These are phyloP conservation scores for Rhamnusium bicolor DNA, from an alignment of 2,888 invertebrate species.

Conservation along the genomic window DNA sequence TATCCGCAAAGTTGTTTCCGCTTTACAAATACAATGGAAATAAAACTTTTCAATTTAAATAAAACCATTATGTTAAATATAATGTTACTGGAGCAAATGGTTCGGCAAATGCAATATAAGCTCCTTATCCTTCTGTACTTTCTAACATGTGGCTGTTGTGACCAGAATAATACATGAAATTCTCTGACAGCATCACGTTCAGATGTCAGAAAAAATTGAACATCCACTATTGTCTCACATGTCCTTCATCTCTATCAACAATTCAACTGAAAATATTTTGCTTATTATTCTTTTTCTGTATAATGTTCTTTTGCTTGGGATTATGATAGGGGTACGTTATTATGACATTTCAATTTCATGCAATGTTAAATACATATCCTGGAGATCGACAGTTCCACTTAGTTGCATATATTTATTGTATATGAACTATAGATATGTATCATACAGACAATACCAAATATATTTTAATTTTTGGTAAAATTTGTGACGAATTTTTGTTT, in stretches of 20 bases:
- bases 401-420: no score
- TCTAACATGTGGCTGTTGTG: constrained; percentile 9
- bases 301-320: not conserved
- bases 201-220: constrained; percentile 19
- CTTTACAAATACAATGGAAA: not conserved
- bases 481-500: no score
- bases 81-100: constrained; percentile 21
- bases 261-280: not conserved
- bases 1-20: not conserved
- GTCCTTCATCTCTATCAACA: constrained; percentile 12
- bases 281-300: not conserved
- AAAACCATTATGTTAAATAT: constrained; percentile 14
- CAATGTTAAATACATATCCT: not conserved
- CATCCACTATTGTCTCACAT: constrained; percentile 17
- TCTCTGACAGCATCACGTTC: constrained; percentile 14
- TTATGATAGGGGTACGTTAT: not conserved
- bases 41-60: constrained; percentile 24
- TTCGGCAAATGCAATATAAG: constrained; percentile 26
- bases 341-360: constrained; percentile 21
- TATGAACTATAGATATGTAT: no score
- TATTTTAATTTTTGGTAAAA: no score
- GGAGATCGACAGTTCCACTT: no score
- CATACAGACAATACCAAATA: no score
- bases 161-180: constrained; percentile 17
- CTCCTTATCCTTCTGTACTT: constrained; percentile 5